phyloP scores from a whole-genome alignment of 2,888 invertebrate species.

The Coelopa pilipes region DNA sequence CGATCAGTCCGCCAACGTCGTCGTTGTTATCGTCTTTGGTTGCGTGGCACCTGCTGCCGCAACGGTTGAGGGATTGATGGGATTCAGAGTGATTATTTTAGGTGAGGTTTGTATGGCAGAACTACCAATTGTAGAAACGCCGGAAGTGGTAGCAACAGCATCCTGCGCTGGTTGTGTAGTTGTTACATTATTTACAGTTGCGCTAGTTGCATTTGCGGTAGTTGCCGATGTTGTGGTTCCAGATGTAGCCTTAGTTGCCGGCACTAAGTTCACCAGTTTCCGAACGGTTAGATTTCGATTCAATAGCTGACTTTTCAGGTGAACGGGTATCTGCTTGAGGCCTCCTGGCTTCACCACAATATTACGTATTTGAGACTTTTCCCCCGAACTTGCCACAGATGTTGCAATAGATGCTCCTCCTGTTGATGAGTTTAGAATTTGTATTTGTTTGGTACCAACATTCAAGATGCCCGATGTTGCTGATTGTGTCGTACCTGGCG shows the following conservation, averaged over 20 bases:
- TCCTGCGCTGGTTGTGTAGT: no score
- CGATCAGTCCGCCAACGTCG: constrained; percentile 23
- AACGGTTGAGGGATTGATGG: constrained; percentile 44
- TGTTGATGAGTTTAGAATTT: constrained; percentile 45
- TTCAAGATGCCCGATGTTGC: constrained; percentile 47
- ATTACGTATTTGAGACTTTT: constrained; percentile 51
- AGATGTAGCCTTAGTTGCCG: constrained; percentile 45
- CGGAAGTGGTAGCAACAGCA: no score
- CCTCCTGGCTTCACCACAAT: constrained; percentile 55
- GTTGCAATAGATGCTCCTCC: constrained; percentile 33
- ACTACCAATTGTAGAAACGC: neutral
- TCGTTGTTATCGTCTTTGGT: constrained; percentile 8
- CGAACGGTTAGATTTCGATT: constrained; percentile 59
- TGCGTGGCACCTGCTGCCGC: constrained; percentile 5
- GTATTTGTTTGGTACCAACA: constrained; percentile 50
- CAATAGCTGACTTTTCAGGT: constrained; percentile 51
- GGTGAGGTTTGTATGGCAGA: constrained; percentile 48
- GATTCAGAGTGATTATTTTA: constrained; percentile 51
- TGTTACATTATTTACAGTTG: constrained; percentile 29
- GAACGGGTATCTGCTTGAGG: constrained; percentile 52
- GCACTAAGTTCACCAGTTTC: constrained; percentile 55
- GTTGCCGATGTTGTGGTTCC: constrained; percentile 22
- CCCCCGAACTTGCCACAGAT: constrained; percentile 30
- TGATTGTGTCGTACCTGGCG: constrained; percentile 33
- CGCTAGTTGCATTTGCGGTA: constrained; percentile 25